Base-by-base conservation (phyloP, 53 echinoderm and acorn worm species). In the Holothuria leucospilota region DNA sequence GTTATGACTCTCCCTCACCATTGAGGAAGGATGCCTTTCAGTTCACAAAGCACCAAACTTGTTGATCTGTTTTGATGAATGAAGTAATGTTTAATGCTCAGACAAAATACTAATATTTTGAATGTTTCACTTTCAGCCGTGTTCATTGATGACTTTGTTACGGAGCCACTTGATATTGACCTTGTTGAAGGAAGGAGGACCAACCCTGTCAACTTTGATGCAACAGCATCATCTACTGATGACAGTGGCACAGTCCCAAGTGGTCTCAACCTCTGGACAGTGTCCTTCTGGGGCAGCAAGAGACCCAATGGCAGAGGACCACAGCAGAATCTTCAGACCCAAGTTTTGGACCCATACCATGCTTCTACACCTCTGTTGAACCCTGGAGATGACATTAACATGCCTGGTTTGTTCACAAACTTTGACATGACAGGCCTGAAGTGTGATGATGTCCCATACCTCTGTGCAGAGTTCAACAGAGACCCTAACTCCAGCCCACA, bases 391-490 rank as follows among this genome's bases (percentile, higher is more conserved):
- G 60, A 87, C 10, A 81, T 95, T n/a, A 85, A 87, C 82, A 93
- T 93, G 85, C 71, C 66, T 62, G 85, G 87, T 14, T 39, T 93
- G 18, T 80, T 78, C 61, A 53, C 96, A 67, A 87, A 93, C 26
- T 93, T 91, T 71, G 96, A 95, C 78, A 95, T 95, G 96, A 91
- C 93, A 6, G 93, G 91, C 16, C 64, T 93, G 29, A 74, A 89
- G 56, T 95, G 96, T 66, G 65, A 70, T 28, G 87, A 93, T 62
- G 87, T 96, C 68, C 93, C 93, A 62, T 94, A 93, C 69, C 80
- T 96, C 51, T 96, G 96, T 75, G 91, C 89, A 5, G 94, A 96
- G 88, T 84, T 96, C 71, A 96, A 86, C 86, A 89, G 86, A 53
- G 91, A 92, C 62, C 90, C 88, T 12, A 51, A 29, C 21, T 91